Percentiles rank a stretch among this genome's conserved stretches.
These are phyloP conservation scores for Grapholita molesta DNA, from an alignment of 1,140 invertebrate genomes.

Conservation along the genomic window DNA sequence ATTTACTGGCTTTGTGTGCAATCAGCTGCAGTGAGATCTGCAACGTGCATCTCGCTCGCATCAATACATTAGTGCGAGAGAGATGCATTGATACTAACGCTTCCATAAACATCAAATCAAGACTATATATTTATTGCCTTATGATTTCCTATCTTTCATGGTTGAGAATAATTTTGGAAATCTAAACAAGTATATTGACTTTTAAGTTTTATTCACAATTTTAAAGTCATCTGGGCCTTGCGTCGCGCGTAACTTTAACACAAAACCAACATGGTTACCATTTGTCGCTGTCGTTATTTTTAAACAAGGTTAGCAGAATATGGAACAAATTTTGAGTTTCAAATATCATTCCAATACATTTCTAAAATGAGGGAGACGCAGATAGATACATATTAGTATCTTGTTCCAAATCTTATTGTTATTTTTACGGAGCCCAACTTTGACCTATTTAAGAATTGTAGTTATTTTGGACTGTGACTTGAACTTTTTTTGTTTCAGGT, in stretches of 20 bases:
- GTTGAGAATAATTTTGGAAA: too few species aligned
- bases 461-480: constrained; percentile 23
- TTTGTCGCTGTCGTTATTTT: not conserved
- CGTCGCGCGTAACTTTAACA: too few species aligned
- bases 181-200: too few species aligned
- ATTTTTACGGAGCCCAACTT: too few species aligned
- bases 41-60: not conserved
- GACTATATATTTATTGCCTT: too few species aligned
- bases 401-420: not conserved
- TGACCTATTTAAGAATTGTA: too few species aligned
- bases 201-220: too few species aligned
- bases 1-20: not conserved
- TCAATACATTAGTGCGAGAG: not conserved
- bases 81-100: too few species aligned
- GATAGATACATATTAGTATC: not conserved
- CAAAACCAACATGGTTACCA: too few species aligned
- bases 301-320: not conserved
- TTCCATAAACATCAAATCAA: not conserved
- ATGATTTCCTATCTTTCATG: too few species aligned
- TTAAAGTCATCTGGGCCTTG: too few species aligned
- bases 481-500: constrained; percentile 46
- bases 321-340: not conserved
- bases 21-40: not conserved
- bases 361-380: too few species aligned
- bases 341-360: not conserved